Evolutionary conservation across 2,797 vertebrate genomes (phyloP).

Genomic region (Poecile montanus): DNA sequence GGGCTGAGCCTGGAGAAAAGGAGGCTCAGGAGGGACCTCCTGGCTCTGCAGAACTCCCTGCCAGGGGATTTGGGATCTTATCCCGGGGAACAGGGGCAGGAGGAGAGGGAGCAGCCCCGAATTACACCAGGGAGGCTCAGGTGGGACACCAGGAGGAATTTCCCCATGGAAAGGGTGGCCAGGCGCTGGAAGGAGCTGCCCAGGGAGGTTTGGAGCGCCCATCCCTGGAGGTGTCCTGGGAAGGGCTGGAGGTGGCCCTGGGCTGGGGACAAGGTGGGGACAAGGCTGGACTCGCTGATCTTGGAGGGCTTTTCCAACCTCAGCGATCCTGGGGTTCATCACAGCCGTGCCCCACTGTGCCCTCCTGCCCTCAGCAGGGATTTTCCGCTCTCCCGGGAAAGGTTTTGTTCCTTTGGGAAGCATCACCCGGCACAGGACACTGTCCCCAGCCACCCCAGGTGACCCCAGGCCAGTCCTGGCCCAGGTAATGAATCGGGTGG

Average conservation of each 20-base stretch:
- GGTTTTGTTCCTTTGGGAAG: not conserved
- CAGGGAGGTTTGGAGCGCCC: no score
- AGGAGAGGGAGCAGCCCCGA: not conserved
- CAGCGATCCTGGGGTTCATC: accelerated
- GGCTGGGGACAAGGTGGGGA: not conserved
- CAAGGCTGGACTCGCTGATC: accelerated
- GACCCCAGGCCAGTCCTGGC: not conserved
- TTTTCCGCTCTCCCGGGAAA: not conserved
- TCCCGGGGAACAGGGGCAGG: not conserved
- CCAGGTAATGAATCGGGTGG: not conserved
- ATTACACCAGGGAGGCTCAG: not conserved
- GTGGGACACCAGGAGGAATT: not conserved
- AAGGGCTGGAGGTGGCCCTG: not conserved
- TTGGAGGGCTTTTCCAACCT: accelerated
- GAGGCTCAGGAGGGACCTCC: not conserved
- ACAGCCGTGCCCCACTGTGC: not conserved
- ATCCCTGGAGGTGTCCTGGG: not conserved
- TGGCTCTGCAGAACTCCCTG: not conserved
- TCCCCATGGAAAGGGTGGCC: accelerated
- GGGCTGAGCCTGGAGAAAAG: not conserved
- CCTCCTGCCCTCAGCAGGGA: not conserved
- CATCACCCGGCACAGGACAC: not conserved
- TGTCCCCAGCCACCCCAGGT: not conserved
- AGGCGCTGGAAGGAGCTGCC: not conserved
- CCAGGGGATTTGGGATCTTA: accelerated